Evolutionary conservation across 2,888 invertebrate species (phyloP).

Genomic region (Stenodera caucasica): DNA sequence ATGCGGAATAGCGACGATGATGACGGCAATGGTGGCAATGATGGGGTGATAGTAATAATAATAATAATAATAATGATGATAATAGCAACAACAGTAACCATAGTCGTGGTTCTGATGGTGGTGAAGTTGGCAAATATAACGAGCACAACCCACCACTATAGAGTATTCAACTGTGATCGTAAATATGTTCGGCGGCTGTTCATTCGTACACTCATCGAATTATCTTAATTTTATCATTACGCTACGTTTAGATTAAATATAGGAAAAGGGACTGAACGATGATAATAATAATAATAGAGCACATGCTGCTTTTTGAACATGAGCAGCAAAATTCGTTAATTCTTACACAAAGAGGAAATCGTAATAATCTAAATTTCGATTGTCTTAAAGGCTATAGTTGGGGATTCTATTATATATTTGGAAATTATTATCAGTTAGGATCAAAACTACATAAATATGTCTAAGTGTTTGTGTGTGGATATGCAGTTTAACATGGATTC

Average conservation of each 20-base stretch:
- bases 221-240: slow-evolving; percentile 20
- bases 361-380: too few species aligned
- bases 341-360: too few species aligned
- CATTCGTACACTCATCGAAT: slow-evolving; percentile 16
- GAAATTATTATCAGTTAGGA: neutral
- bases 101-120: too few species aligned
- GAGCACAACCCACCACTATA: neutral
- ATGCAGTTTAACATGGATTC: neutral
- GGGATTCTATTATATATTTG: too few species aligned
- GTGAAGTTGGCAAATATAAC: neutral
- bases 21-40: neutral
- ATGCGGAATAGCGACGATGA: slow-evolving; percentile 7
- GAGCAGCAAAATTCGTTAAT: too few species aligned
- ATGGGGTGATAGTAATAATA: neutral
- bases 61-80: neutral
- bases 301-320: too few species aligned
- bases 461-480: neutral
- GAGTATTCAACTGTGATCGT: slow-evolving; percentile 18
- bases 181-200: slow-evolving; percentile 19
- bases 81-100: neutral
- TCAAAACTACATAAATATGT: too few species aligned
- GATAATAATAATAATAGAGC: too few species aligned
- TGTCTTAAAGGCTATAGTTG: neutral
- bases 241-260: slow-evolving; percentile 1
- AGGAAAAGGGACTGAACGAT: neutral